Conservation (phyloP, 2,113 vertebrate species). For the Antigone vipio region DNA sequence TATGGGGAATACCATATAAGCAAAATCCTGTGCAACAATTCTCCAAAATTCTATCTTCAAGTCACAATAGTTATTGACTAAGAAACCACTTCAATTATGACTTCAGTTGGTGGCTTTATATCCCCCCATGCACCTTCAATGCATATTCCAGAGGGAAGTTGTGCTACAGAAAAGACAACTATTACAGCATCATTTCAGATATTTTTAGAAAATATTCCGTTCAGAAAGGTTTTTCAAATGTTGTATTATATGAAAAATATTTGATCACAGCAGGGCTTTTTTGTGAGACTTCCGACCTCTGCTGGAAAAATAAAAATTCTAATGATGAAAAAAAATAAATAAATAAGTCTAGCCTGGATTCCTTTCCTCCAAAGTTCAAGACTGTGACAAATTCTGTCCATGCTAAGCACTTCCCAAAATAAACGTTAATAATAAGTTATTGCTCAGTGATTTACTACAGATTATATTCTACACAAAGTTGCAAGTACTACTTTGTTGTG, state of each 20-base stretch:
- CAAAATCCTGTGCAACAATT: background rate
- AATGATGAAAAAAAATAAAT: background rate
- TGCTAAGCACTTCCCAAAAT: conserved; percentile 12
- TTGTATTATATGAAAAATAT: background rate
- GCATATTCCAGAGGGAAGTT: background rate
- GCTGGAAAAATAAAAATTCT: background rate
- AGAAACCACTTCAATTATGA: background rate
- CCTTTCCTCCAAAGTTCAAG: background rate
- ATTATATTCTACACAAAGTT: conserved; percentile 5
- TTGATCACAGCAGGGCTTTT: background rate
- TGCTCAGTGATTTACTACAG: background rate
- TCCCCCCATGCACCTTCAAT: background rate
- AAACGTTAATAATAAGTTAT: background rate
- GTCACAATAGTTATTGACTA: background rate
- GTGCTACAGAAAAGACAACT: background rate
- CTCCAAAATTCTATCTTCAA: background rate
- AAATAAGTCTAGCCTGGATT: background rate
- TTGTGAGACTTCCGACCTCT: background rate
- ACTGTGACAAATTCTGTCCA: background rate
- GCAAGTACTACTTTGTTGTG: background rate
- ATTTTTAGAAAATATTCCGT: background rate
- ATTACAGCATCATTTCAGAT: background rate
- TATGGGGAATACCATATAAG: background rate
- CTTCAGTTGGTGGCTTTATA: background rate
- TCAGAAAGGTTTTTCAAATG: conserved; percentile 3